Percentiles rank a stretch among this genome's conserved stretches.
These are phyloP conservation scores for Lagorchestes hirsutus DNA, from an alignment of 2,797 vertebrate species.

Conservation along the genomic window DNA sequence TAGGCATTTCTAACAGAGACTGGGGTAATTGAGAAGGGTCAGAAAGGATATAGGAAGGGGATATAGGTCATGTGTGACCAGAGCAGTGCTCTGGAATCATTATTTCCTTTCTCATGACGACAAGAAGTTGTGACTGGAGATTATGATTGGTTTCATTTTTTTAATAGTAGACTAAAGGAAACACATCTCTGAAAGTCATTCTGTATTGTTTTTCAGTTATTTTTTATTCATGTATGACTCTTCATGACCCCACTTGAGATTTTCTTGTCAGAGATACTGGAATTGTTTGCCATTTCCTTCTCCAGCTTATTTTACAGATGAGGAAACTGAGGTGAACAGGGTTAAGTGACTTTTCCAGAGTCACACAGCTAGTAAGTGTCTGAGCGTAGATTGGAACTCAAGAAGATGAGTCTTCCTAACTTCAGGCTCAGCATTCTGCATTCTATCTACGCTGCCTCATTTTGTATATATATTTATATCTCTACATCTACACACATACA, in stretches of 20 bases:
- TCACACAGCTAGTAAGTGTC: neutral
- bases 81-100: neutral
- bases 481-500: neutral
- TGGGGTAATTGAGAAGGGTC: slow-evolving; percentile 25
- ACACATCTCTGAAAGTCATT: neutral
- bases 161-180: neutral
- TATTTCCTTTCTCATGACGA: neutral
- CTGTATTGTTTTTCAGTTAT: neutral
- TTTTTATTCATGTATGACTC: neutral
- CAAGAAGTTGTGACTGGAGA: neutral
- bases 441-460: neutral
- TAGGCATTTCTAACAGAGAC: neutral
- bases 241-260: neutral
- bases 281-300: neutral
- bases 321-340: neutral
- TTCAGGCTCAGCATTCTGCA: neutral
- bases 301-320: neutral
- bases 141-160: neutral
- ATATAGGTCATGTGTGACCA: slow-evolving; percentile 28
- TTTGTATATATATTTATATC: neutral
- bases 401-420: neutral
- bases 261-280: neutral
- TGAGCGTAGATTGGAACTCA: neutral
- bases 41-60: neutral
- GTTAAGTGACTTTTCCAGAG: neutral